Evolutionary conservation across 2,797 vertebrate species (phyloP), one percentile per base, ranked within the genome.

Genomic region (Helicolenus hilgendorfi): DNA sequence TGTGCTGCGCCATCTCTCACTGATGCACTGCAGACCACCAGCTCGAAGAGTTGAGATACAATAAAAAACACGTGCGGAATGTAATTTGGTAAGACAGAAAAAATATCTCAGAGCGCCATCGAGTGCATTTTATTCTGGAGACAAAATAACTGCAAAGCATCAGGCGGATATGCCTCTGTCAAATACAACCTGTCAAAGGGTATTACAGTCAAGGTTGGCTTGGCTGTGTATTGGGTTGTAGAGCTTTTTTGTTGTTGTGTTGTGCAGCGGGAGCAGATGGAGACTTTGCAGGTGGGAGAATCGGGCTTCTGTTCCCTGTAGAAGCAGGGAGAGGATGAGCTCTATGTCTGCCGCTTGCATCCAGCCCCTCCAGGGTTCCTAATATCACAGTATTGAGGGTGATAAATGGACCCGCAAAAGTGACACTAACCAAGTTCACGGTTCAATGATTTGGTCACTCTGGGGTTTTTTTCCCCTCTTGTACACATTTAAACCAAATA

Each of bases 231-330:
- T 86, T 83, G 76, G 88, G 88, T 89, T 92, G 72, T 71, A 79
- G 86, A 83, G 87, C 71, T 89, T 94, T 55, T 89, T 79, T 90
- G 87, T 91, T 84, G 83, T 78, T 88, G 73, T 79, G 89, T 75
- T 84, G 78, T 89, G 91, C 71, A 78, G 80, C 71, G 86, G 85
- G 94, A 98, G 92, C 97, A 98, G 97, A 98, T 98, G 97, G 97
- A 96, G 92, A 78, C 96, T 94, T 96, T 95, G 95, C 96, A 97
- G 97, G 97, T 98, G 97, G 97, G 93, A 96, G 93, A 96, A 83
- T 92, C 92, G 60, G 90, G 94, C 96, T 96, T 97, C 96, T 97
- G 97, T 95, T 97, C 93, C 90, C 58, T 53, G 87, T 86, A 79
- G 94, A 94, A 79, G 75, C 85, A 71, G 88, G 29, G 93, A 92